phyloP scores from a whole-genome alignment of 2,888 invertebrate species.

The Nineta flava region DNA sequence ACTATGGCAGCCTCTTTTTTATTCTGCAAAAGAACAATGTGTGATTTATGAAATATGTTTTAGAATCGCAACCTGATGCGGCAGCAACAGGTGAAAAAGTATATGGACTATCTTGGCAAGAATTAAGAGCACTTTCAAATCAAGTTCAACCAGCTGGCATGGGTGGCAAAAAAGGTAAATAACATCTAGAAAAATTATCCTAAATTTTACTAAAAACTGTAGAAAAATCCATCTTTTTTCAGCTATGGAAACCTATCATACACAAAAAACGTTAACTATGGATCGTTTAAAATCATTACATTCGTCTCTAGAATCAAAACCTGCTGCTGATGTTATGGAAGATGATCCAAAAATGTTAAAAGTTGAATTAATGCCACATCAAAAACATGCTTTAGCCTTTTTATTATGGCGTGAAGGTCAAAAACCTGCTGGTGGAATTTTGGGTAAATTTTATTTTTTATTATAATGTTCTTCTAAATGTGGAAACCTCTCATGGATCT shows the following conservation, averaged over 20 bases:
- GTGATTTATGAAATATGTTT: too few species aligned
- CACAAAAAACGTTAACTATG: conserved; percentile 50
- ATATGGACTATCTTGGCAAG: conserved; percentile 30
- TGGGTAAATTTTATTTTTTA: too few species aligned
- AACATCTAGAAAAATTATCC: too few species aligned
- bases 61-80: too few species aligned
- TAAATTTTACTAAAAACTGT: too few species aligned
- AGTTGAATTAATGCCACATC: conserved; percentile 63
- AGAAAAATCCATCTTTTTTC: conserved; percentile 11
- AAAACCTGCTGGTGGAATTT: conserved; percentile 69
- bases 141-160: conserved; percentile 39
- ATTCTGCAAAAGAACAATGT: too few species aligned
- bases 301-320: conserved; percentile 49
- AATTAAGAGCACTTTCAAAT: conserved; percentile 33
- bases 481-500: too few species aligned
- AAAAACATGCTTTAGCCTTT: conserved; percentile 76
- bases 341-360: conserved; percentile 45
- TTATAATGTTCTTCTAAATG: too few species aligned
- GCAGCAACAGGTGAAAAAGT: too few species aligned
- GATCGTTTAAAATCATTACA: conserved; percentile 58
- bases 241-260: conserved; percentile 52
- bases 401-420: conserved; percentile 79
- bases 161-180: conserved; percentile 20
- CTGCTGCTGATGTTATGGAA: conserved; percentile 39
- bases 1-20: too few species aligned